These are phyloP conservation scores for Acipenser transmontanus DNA, from an alignment of 2,797 vertebrate genomes.

Conservation along the genomic window DNA sequence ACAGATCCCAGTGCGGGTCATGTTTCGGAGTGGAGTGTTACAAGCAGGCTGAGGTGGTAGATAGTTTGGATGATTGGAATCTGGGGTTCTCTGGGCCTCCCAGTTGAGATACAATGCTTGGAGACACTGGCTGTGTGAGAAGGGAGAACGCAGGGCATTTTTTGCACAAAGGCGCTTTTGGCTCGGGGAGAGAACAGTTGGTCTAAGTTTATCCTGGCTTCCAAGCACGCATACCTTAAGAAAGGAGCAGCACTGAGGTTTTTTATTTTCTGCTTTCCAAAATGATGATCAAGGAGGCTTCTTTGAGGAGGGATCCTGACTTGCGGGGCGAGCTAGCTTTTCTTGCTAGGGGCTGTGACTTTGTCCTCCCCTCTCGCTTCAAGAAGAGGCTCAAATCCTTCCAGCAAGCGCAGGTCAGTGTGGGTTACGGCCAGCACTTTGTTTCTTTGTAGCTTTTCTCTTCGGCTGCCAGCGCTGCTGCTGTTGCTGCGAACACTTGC, in stretches of 20 bases:
- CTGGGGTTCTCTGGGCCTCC: conserved; percentile 41
- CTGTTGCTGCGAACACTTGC: conserved; percentile 21
- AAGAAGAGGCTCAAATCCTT: conserved; percentile 96
- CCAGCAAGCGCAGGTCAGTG: conserved; percentile 96
- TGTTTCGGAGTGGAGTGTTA: conserved; percentile 81
- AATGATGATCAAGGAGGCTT: conserved; percentile 98
- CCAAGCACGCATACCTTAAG: conserved; percentile 20
- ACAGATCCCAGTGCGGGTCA: conserved; percentile 69
- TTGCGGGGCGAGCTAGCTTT: conserved; percentile 95
- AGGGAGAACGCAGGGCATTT: conserved; percentile 53
- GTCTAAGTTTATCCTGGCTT: conserved; percentile 16
- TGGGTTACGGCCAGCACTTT: conserved; percentile 5
- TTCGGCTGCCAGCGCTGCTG: background rate
- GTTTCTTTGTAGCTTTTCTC: background rate
- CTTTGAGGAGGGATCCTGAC: conserved; percentile 91
- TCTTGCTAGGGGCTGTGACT: conserved; percentile 93
- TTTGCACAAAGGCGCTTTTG: conserved; percentile 34
- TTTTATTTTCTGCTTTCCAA: conserved; percentile 39
- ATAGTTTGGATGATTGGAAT: conserved; percentile 53
- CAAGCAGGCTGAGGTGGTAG: conserved; percentile 65
- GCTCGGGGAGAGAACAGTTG: conserved; percentile 36
- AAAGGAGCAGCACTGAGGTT: conserved; percentile 15
- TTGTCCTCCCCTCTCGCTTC: conserved; percentile 95
- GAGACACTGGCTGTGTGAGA: conserved; percentile 48
- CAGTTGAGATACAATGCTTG: conserved; percentile 53